Base-by-base conservation (phyloP, 2,888 invertebrate species). In the Podabrus alpinus region DNA sequence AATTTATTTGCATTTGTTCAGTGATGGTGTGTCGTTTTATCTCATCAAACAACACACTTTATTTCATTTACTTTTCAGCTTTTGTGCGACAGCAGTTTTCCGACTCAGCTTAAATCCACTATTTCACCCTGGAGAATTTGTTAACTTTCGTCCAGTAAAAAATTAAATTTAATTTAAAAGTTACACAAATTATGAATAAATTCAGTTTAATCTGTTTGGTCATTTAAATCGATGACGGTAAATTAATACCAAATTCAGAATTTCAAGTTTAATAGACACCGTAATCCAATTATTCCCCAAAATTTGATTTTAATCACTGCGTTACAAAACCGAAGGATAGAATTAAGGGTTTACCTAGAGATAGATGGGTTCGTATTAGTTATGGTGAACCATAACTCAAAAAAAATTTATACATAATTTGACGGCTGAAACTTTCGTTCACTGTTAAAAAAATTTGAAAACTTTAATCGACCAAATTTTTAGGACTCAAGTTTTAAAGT, bases 1-100 rank as follows among this genome's bases (percentile, higher is more conserved):
- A 29, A 62, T 70, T 70, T 70, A 70, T 70, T 70, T 29, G n/a
- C 4, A 59, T 71, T 71, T 71, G 60, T 71, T 66, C 15, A 24
- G 11, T 13, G 4, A 10, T 1, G 29, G 16, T 71, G 16, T 71
- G 71, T 25, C 59, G 60, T 71, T 71, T 71, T 71, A 71, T 71
- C 66, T 21, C 64, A 15, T 19, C 45, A 64, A 70, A 70, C 70
- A 70, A 70, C 45, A 70, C 64, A 45, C 62, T 70, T 64, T 70
- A 64, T 64, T 70, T 70, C 45, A 70, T 70, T 70, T 70, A 70
- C 64, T 69, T 25, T 60, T 69, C 61, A 60, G 60, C 21, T 61
- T n/a, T 60, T 2, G 45, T 19, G 29, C 59, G 7, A 16, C 69
- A 25, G 13, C 61, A 61, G 60, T 24, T 61, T 24, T 68, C 21